These are phyloP conservation scores for Delia radicum DNA, from an alignment of 1,140 invertebrate genomes.

Conservation along the genomic window DNA sequence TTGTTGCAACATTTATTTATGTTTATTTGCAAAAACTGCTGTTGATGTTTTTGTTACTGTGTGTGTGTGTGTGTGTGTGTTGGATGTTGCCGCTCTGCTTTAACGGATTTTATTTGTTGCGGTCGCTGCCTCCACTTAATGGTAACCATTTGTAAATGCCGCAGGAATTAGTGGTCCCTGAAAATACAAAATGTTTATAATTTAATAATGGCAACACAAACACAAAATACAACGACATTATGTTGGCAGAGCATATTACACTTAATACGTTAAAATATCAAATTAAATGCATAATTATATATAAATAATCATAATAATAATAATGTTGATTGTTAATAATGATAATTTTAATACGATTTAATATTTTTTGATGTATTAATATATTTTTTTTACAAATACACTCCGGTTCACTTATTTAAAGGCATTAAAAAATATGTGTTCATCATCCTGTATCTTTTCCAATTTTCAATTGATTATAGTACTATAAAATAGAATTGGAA, in stretches of 20 bases:
- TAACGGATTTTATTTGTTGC: slow-evolving; percentile 38
- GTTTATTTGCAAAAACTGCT: too few species aligned
- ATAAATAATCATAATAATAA: neutral
- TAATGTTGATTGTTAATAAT: neutral
- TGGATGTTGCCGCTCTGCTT: slow-evolving; percentile 12
- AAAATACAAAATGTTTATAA: slow-evolving; percentile 34
- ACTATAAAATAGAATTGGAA: too few species aligned
- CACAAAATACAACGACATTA: neutral
- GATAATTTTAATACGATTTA: neutral
- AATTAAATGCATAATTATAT: too few species aligned
- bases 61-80: too few species aligned
- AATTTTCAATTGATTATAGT: too few species aligned
- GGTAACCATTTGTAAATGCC: slow-evolving; percentile 91
- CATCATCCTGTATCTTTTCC: too few species aligned
- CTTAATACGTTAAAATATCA: neutral
- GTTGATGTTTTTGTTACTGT: too few species aligned
- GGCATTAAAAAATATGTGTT: too few species aligned
- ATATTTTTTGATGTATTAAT: neutral
- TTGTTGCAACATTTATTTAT: neutral
- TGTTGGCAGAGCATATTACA: neutral
- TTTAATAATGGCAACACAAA: neutral
- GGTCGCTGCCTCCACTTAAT: slow-evolving; percentile 67
- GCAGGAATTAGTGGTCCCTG: slow-evolving; percentile 90
- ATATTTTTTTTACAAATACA: too few species aligned
- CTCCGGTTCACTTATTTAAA: too few species aligned